Evolutionary conservation across 1,140 invertebrate genomes (phyloP).

Genomic region (Trichonephila clavipes): DNA sequence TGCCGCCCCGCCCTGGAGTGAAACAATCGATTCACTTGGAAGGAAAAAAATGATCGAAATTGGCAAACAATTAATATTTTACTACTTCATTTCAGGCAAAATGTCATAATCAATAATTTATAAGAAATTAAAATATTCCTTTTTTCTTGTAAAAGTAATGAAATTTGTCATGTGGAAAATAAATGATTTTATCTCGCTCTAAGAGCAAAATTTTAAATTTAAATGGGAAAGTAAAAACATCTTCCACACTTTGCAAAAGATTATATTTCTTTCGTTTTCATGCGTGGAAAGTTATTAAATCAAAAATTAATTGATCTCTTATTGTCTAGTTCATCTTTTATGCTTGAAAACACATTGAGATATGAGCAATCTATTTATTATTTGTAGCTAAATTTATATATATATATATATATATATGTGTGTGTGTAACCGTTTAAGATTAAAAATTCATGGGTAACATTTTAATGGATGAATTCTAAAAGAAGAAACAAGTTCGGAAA

Average conservation of each 20-base stretch:
- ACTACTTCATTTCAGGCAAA: not conserved
- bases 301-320: not conserved
- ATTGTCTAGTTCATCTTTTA: not conserved
- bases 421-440: no score
- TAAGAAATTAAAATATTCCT: not conserved
- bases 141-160: not conserved
- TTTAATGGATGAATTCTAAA: no score
- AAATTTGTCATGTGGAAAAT: not conserved
- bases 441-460: no score
- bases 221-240: not conserved
- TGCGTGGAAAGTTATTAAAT: not conserved
- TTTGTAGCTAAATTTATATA: no score
- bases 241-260: no score
- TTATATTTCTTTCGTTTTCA: not conserved
- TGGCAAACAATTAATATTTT: constrained; percentile 21
- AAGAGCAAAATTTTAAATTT: not conserved
- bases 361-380: no score
- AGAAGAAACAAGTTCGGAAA: no score
- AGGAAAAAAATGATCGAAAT: not conserved
- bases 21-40: not conserved
- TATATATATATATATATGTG: no score
- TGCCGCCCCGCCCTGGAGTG: constrained; percentile 2
- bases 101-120: not conserved
- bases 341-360: no score
- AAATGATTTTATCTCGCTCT: not conserved